A percentile compares a stretch with the other conserved stretches of the same genome.
Conservation (phyloP, 2,113 vertebrate species). For the Pogona vitticeps region DNA sequence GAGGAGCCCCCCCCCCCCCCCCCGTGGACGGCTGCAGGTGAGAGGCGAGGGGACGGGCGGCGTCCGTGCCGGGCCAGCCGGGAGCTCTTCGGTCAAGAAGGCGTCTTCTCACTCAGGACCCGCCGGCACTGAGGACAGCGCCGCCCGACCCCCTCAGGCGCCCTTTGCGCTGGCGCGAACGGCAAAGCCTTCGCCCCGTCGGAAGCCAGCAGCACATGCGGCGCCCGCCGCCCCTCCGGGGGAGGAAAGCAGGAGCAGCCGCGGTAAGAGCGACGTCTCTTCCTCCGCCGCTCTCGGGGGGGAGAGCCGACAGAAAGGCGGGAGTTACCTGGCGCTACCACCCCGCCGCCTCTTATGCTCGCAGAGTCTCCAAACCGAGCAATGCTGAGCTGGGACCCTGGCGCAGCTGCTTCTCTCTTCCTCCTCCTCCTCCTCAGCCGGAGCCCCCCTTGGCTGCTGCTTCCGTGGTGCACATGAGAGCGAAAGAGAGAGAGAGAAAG, state of each 20-base stretch:
- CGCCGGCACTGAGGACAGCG: background rate
- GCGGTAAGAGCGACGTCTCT: background rate
- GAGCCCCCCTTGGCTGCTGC: background rate
- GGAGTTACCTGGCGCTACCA: background rate
- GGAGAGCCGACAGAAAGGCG: background rate
- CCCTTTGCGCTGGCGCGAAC: too few species aligned
- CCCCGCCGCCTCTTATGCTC: background rate
- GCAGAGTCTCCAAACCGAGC: background rate
- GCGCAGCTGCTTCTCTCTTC: background rate
- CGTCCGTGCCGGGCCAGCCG: background rate
- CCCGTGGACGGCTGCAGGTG: too few species aligned
- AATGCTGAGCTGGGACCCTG: background rate
- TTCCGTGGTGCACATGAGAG: too few species aligned
- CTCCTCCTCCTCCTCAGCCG: background rate
- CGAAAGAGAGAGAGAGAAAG: too few species aligned
- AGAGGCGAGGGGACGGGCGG: too few species aligned
- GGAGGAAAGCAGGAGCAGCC: too few species aligned
- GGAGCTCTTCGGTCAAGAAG: background rate
- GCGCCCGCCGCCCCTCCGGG: too few species aligned
- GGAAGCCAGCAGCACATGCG: too few species aligned
- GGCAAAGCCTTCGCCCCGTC: too few species aligned
- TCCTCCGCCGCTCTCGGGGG: background rate
- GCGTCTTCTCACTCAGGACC: background rate
- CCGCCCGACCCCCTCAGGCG: too few species aligned
- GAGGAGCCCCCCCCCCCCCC: too few species aligned